Base-by-base conservation (phyloP, 2,797 vertebrate species). In the Cynodonichthys magdalenae region DNA sequence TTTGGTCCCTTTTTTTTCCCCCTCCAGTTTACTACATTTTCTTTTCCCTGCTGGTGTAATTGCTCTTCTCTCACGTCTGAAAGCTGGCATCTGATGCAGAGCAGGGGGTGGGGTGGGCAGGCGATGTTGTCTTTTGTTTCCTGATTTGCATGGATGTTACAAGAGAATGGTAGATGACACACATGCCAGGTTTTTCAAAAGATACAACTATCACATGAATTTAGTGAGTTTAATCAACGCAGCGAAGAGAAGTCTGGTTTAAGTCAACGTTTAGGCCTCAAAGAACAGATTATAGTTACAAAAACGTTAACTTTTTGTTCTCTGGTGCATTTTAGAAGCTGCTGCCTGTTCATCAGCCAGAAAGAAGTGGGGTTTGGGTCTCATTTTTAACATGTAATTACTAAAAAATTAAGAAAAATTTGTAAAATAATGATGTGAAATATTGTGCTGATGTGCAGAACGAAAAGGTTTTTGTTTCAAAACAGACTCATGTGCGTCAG, bases 131-230 rank as follows among this genome's bases (percentile, higher is more conserved):
- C 79, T 79, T 90, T 91, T 90, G 89, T 89, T 87, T 90, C 81
- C 79, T 51, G 81, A 89, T 90, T 90, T 91, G 86, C 89, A 87
- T 81, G 89, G 89, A 86, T 90, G 89, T 91, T 91, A 82, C 66
- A 42, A 77, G 73, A 83, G 78, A 91, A 87, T 82, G 71, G 89
- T 58, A 74, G 80, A 83, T 85, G 77, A 78, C 86, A 84, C 85
- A 64, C 87, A 89, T 77, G 87, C 69, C 69, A 15, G 65, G 31
- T 63, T 83, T 74, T 75, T 72, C 73, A 29, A 29, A 80, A 87
- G 83, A 85, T 89, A 79, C 61, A 41, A 44, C 50, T 4, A 52
- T 71, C 70, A 9, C 58, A 27, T 34, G 48, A 20, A 36, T 71
- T 77, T 12, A 60, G 71, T 47, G 36, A 5, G 56, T 47, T 19